phyloP scores from a whole-genome alignment of 2,113 vertebrate species.

The Thamnophis sirtalis region DNA sequence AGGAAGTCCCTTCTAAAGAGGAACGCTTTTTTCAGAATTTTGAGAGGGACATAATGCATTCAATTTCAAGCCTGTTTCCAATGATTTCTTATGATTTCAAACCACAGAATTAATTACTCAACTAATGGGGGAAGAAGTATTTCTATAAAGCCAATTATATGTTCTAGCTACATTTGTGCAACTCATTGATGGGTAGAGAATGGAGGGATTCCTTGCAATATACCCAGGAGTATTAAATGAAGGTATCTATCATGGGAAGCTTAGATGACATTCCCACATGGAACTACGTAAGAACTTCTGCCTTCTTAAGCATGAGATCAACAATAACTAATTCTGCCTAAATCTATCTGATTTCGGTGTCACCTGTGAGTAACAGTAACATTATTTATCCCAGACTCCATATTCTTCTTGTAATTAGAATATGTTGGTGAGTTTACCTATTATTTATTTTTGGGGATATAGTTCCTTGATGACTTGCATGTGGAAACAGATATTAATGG shows the following conservation, averaged over 20 bases:
- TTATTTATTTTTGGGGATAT: background rate
- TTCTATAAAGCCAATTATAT: background rate
- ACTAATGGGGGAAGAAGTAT: background rate
- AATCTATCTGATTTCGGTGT: background rate
- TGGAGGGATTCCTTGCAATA: background rate
- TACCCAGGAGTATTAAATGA: background rate
- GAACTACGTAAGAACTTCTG: background rate
- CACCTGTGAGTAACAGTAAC: background rate
- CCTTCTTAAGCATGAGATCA: background rate
- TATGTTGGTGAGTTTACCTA: background rate
- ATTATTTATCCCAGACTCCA: background rate
- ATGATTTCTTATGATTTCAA: background rate
- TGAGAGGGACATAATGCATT: background rate
- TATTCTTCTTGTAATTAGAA: background rate
- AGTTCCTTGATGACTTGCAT: background rate
- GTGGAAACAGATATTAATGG: background rate
- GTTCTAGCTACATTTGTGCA: background rate
- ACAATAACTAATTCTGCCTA: background rate
- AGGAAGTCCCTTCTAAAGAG: background rate
- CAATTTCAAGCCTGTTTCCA: slow-evolving; percentile 1
- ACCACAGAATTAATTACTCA: background rate
- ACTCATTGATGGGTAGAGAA: background rate
- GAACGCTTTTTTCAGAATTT: background rate
- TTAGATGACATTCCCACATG: background rate
- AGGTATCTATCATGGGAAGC: background rate